phyloP scores from a whole-genome alignment of 2,113 vertebrate species.

The Taxidea taxus region DNA sequence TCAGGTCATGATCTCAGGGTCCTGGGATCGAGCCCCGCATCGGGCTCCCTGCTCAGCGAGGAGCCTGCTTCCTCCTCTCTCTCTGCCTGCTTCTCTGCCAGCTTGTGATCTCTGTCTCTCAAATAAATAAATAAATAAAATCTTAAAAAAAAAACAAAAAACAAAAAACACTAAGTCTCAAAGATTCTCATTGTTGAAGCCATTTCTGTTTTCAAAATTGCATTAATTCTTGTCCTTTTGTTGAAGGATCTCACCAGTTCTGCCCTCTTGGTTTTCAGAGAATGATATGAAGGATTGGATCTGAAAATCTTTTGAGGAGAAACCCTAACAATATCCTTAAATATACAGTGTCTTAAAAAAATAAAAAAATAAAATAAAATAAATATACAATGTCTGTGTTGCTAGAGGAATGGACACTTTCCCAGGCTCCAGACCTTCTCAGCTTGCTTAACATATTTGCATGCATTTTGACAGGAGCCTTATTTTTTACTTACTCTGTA shows the following conservation, averaged over 20 bases:
- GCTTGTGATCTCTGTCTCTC: too few species aligned
- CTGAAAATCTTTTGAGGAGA: not conserved
- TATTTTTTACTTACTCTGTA: not conserved
- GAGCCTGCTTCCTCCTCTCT: too few species aligned
- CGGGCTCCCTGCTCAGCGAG: too few species aligned
- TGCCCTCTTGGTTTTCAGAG: not conserved
- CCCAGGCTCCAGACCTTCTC: not conserved
- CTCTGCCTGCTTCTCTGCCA: too few species aligned
- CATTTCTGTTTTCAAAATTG: conserved; percentile 38
- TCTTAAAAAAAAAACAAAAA: not conserved
- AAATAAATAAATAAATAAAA: too few species aligned
- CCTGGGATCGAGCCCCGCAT: too few species aligned
- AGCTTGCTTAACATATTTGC: not conserved
- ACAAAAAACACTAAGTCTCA: not conserved
- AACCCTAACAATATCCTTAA: not conserved
- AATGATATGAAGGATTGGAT: not conserved
- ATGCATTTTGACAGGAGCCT: not conserved
- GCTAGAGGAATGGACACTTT: not conserved
- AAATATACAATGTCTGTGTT: not conserved
- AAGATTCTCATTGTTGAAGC: not conserved
- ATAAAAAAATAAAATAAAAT: too few species aligned
- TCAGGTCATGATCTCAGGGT: too few species aligned
- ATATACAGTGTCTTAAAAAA: not conserved
- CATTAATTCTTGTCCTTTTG: not conserved
- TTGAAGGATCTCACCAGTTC: not conserved